Evolutionary conservation across 2,797 vertebrate genomes (phyloP).

Genomic region (Microctenopoma stevenorrisi): DNA sequence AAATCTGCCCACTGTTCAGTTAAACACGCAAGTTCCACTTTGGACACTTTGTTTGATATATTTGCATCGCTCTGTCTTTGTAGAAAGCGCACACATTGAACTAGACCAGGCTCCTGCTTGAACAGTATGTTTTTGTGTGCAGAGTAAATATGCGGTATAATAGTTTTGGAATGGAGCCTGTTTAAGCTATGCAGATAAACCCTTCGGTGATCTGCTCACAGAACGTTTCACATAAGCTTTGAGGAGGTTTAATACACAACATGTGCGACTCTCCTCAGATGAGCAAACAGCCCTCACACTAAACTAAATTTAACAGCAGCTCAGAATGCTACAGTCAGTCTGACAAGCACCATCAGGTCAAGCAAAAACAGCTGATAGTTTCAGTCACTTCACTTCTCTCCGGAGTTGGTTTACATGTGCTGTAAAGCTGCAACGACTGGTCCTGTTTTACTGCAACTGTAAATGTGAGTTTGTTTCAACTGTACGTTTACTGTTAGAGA

Average conservation of each 20-base stretch:
- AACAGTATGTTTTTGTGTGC: not conserved
- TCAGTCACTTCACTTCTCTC: not conserved
- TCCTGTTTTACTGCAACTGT: not conserved
- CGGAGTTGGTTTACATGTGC: not conserved
- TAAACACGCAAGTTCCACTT: not conserved
- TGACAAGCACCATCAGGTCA: not conserved
- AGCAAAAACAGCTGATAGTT: not conserved
- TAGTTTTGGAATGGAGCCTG: slow-evolving; percentile 28
- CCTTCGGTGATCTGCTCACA: slow-evolving; percentile 1
- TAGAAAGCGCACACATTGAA: not conserved
- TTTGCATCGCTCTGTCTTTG: not conserved
- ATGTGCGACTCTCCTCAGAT: too few species aligned
- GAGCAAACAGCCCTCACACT: not conserved
- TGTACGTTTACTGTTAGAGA: not conserved
- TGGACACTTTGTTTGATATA: not conserved
- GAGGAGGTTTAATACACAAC: slow-evolving; percentile 5
- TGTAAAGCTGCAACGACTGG: not conserved
- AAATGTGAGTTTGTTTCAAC: not conserved
- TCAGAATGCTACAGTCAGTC: slow-evolving; percentile 6
- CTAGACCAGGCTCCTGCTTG: not conserved
- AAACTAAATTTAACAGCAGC: slow-evolving; percentile 8
- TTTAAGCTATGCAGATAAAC: slow-evolving; percentile 10
- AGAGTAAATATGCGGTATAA: slow-evolving; percentile 4
- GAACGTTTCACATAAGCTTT: not conserved
- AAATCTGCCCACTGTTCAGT: not conserved